phyloP scores from a whole-genome alignment of 2,797 vertebrate species.

The Spondyliosoma cantharus region DNA sequence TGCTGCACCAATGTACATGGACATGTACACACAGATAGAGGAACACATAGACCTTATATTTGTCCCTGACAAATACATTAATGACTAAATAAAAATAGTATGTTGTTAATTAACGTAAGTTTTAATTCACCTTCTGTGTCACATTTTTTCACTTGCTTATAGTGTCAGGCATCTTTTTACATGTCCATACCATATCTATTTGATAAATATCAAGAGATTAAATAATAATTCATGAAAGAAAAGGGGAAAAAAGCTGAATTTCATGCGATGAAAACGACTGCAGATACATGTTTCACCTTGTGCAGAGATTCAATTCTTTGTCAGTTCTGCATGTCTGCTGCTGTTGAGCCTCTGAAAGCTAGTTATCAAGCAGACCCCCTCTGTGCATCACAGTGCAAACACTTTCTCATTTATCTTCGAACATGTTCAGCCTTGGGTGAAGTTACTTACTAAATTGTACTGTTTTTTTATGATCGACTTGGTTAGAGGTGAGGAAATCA shows the following conservation, averaged over 20 bases:
- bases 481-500: neutral
- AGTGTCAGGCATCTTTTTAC: neutral
- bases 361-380: slow-evolving; percentile 2
- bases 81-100: too few relatives aligned
- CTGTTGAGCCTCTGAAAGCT: neutral
- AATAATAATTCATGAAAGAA: neutral
- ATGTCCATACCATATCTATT: too few relatives aligned
- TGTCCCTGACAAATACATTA: too few relatives aligned
- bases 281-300: neutral
- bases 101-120: too few relatives aligned
- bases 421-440: slow-evolving; percentile 15
- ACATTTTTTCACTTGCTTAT: neutral
- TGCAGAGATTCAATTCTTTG: neutral
- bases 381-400: neutral
- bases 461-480: slow-evolving; percentile 1
- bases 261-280: too few relatives aligned
- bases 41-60: too few relatives aligned
- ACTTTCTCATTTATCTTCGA: slow-evolving; percentile 4
- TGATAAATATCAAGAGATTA: neutral
- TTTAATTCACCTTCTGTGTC: neutral
- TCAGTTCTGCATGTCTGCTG: neutral
- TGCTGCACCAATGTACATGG: too few relatives aligned
- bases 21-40: too few relatives aligned
- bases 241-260: neutral
- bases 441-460: neutral